Base-by-base conservation (phyloP, 53 echinoderm and acorn worm species). In the Echinarachnius parma region DNA sequence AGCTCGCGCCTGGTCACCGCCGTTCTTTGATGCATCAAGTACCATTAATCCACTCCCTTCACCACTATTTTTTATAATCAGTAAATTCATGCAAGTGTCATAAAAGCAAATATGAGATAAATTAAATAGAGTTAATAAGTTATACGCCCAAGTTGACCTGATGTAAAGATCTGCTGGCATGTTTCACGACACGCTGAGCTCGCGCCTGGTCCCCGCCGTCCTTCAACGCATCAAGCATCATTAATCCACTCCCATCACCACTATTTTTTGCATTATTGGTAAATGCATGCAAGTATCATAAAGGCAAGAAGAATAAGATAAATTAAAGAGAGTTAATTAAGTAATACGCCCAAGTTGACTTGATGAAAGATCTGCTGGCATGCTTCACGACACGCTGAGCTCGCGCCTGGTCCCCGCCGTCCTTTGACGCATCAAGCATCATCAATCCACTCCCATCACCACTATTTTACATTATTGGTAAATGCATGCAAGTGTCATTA, bases 291-390 rank as follows among this genome's bases (percentile, higher is more conserved):
- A n/a, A n/a, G n/a, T n/a, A n/a, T n/a, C n/a, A n/a, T n/a, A n/a
- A n/a, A n/a, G n/a, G n/a, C n/a, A n/a, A n/a, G n/a, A n/a, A n/a
- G n/a, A n/a, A n/a, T n/a, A n/a, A n/a, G n/a, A n/a, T n/a, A n/a
- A n/a, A n/a, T n/a, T n/a, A n/a, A n/a, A n/a, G n/a, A n/a, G n/a
- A n/a, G n/a, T n/a, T n/a, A n/a, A n/a, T n/a, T n/a, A n/a, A n/a
- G n/a, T n/a, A n/a, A n/a, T n/a, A n/a, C n/a, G n/a, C n/a, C n/a
- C n/a, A n/a, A n/a, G n/a, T n/a, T n/a, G 56, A 72, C 74, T 57
- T 72, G 74, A 72, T 72, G 74, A 56, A 57, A 30, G 74, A 72
- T 23, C 74, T 34, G 57, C 57, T 72, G 8, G 74, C 74, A 15
- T 72, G 56, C 74, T 72, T 72, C 36, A 72, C 39, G 37, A 72